Conservation (phyloP, 2,888 invertebrate genomes). For the Ophion ellenae region DNA sequence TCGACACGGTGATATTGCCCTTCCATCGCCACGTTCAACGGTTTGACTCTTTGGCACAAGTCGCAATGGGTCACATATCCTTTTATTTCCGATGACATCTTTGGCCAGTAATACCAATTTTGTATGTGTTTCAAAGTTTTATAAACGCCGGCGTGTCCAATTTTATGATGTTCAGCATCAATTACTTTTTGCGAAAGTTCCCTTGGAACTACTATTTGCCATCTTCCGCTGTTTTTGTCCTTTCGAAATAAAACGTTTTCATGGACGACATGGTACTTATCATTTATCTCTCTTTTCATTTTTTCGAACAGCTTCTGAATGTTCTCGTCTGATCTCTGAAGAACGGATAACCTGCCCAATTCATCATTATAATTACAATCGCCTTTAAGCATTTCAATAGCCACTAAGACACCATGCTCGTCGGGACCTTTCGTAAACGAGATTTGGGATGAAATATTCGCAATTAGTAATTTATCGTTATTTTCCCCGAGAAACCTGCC, state of each 20-base stretch:
- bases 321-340: too few relatives aligned
- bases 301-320: too few relatives aligned
- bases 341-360: too few relatives aligned
- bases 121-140: conserved; percentile 35
- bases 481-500: background rate
- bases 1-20: conserved; percentile 6
- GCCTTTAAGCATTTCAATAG: too few relatives aligned
- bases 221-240: background rate
- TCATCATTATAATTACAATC: too few relatives aligned
- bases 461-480: too few relatives aligned
- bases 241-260: too few relatives aligned
- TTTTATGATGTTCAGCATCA: conserved; percentile 10
- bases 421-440: too few relatives aligned
- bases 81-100: conserved; percentile 15
- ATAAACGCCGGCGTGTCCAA: conserved; percentile 16
- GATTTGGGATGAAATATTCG: background rate
- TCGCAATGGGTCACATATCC: conserved; percentile 29
- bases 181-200: conserved; percentile 14
- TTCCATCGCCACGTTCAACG: conserved; percentile 24
- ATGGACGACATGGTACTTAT: too few relatives aligned
- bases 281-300: too few relatives aligned
- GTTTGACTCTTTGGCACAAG: conserved; percentile 50
- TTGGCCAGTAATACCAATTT: conserved; percentile 33
- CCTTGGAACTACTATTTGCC: conserved; percentile 45
- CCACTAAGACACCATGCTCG: too few relatives aligned